phyloP scores from a whole-genome alignment of 2,113 vertebrate genomes.

The Stigmatopora argus region DNA sequence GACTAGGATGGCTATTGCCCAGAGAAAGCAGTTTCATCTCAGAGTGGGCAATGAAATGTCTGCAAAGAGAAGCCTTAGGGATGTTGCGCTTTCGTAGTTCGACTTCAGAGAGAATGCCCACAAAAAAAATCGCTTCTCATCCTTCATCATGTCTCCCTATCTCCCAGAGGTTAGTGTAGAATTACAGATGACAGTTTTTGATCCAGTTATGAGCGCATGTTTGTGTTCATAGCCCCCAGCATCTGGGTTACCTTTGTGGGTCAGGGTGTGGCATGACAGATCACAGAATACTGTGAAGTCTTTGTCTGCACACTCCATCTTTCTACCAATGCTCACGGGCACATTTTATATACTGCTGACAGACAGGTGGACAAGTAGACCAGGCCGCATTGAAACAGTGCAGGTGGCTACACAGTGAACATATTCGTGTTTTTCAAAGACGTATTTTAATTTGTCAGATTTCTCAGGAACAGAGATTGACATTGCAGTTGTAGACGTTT shows the following conservation, averaged over 20 bases:
- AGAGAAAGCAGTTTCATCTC: background rate
- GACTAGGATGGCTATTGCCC: no score
- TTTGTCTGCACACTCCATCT: conserved; percentile 50
- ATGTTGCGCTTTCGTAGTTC: conserved; percentile 19
- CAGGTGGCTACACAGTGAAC: conserved; percentile 35
- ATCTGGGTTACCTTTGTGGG: conserved; percentile 59
- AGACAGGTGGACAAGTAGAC: conserved; percentile 30
- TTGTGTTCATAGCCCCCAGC: conserved; percentile 39
- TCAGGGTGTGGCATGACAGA: conserved; percentile 57
- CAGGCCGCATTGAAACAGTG: conserved; percentile 28
- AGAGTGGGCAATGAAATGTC: conserved; percentile 8
- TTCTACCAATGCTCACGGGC: conserved; percentile 27
- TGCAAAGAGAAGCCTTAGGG: conserved; percentile 33
- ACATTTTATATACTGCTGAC: conserved; percentile 47
- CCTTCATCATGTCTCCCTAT: conserved; percentile 57
- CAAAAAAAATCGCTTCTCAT: conserved; percentile 35
- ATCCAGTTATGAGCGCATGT: conserved; percentile 41
- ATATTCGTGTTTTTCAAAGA: background rate
- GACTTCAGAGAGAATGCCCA: conserved; percentile 47
- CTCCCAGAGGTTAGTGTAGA: conserved; percentile 48
- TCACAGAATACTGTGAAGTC: conserved; percentile 52
- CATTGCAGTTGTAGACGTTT: background rate
- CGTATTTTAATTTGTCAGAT: background rate
- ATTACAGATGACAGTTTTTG: conserved; percentile 60
- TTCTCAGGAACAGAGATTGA: background rate